phyloP scores from a whole-genome alignment of 2,797 vertebrate species.

The Trachops cirrhosus region DNA sequence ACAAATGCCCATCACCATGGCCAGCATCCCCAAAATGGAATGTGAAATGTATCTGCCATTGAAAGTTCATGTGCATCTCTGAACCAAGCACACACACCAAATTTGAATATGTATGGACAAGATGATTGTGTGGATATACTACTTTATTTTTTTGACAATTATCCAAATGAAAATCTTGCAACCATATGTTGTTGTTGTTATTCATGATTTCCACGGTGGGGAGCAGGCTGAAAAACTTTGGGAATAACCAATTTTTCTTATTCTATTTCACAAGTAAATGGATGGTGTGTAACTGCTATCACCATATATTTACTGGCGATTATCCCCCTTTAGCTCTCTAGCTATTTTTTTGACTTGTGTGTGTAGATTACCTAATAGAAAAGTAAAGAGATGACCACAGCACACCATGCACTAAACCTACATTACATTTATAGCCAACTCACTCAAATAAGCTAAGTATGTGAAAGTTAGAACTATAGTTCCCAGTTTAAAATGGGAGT shows the following conservation, averaged over 20 bases:
- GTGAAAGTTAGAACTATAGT: conserved; percentile 62
- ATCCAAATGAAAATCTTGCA: not conserved
- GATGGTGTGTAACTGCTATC: not conserved
- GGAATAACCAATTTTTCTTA: conserved; percentile 59
- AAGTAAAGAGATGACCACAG: not conserved
- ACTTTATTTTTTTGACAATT: conserved; percentile 5
- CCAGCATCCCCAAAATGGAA: conserved; percentile 18
- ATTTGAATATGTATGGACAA: conserved; percentile 59
- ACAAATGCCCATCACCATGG: not conserved
- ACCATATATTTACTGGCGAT: conserved; percentile 42
- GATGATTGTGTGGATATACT: conserved; percentile 35
- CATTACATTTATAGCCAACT: conserved; percentile 64
- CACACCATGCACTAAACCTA: conserved; percentile 45
- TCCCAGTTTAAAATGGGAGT: conserved; percentile 65
- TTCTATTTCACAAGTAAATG: conserved; percentile 1
- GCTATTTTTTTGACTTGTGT: not conserved
- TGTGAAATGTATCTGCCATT: conserved; percentile 27
- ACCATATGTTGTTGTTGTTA: not conserved
- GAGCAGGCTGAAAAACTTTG: conserved; percentile 9
- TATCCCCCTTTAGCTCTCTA: conserved; percentile 22
- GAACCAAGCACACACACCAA: conserved; percentile 55
- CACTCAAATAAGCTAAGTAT: conserved; percentile 60
- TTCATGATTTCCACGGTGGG: not conserved
- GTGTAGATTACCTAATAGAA: not conserved
- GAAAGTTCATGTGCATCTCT: conserved; percentile 44